Percentiles rank a stretch among this genome's conserved stretches.
Conservation (phyloP, 2,113 vertebrate species). For the Plecotus auritus region DNA sequence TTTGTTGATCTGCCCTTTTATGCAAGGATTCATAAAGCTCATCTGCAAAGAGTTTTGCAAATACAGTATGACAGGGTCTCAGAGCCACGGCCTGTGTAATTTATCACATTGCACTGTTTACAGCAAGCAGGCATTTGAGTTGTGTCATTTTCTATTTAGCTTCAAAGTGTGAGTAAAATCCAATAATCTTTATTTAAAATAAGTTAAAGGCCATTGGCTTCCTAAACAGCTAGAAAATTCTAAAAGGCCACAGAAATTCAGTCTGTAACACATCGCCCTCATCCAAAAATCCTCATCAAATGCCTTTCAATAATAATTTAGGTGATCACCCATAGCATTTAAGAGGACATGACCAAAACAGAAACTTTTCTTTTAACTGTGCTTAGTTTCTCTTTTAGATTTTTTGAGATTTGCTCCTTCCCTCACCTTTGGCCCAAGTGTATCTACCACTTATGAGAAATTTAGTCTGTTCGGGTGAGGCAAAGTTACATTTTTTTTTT, state of each 20-base stretch:
- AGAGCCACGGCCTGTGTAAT: background rate
- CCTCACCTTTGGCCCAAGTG: background rate
- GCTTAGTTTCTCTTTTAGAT: background rate
- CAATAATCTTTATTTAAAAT: background rate
- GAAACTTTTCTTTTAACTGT: background rate
- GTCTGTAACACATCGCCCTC: background rate
- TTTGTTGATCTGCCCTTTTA: background rate
- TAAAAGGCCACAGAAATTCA: slow-evolving; percentile 12
- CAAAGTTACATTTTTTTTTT: slow-evolving; percentile 61
- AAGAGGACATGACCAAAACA: background rate
- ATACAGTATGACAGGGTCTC: background rate
- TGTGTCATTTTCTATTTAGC: background rate
- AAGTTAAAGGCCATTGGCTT: slow-evolving; percentile 1
- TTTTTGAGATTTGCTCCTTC: background rate
- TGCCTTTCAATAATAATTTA: background rate
- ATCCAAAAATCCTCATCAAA: background rate
- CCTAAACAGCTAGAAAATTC: slow-evolving; percentile 8
- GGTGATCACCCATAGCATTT: background rate
- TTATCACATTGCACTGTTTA: background rate
- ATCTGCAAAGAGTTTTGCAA: background rate
- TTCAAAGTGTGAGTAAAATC: background rate
- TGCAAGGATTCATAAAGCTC: background rate
- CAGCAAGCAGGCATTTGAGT: background rate
- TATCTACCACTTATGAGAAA: slow-evolving; percentile 42
- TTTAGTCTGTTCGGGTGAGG: slow-evolving; percentile 55